A percentile compares a stretch with the other conserved stretches of the same genome.
These are phyloP conservation scores for Strigamia crassipes DNA, from an alignment of 2,888 invertebrate genomes.

Conservation along the genomic window DNA sequence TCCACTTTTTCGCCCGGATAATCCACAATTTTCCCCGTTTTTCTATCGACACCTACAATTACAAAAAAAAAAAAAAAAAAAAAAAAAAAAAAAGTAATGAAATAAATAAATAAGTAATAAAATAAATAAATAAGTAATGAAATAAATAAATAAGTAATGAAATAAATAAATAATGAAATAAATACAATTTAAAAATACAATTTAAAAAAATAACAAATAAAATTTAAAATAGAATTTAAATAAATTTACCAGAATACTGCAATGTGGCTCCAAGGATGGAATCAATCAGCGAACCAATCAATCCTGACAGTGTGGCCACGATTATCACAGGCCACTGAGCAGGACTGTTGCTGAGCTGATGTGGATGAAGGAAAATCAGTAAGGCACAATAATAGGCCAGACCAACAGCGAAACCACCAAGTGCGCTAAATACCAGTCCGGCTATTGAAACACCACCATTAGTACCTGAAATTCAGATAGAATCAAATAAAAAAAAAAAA, in stretches of 20 bases:
- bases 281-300: conserved; percentile 80
- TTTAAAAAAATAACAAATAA: too few relatives aligned
- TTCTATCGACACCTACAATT: conserved; percentile 67
- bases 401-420: conserved; percentile 75
- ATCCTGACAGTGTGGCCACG: conserved; percentile 73
- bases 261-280: conserved; percentile 81
- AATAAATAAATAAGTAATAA: too few relatives aligned
- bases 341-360: conserved; percentile 66
- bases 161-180: too few relatives aligned
- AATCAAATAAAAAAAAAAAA: too few relatives aligned
- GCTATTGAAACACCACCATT: conserved; percentile 79
- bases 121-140: too few relatives aligned
- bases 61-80: conserved; percentile 48
- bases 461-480: conserved; percentile 67
- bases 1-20: conserved; percentile 70
- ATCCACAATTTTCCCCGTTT: conserved; percentile 72
- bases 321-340: conserved; percentile 69
- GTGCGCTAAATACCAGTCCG: conserved; percentile 64
- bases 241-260: conserved; percentile 75
- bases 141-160: too few relatives aligned
- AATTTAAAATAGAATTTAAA: not conserved
- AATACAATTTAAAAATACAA: too few relatives aligned
- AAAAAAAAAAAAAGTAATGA: conserved; percentile 18
- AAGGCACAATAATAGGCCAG: conserved; percentile 72
- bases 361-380: conserved; percentile 67